phyloP scores from a whole-genome alignment of 2,888 invertebrate genomes.

The Pediacus dermestoides region DNA sequence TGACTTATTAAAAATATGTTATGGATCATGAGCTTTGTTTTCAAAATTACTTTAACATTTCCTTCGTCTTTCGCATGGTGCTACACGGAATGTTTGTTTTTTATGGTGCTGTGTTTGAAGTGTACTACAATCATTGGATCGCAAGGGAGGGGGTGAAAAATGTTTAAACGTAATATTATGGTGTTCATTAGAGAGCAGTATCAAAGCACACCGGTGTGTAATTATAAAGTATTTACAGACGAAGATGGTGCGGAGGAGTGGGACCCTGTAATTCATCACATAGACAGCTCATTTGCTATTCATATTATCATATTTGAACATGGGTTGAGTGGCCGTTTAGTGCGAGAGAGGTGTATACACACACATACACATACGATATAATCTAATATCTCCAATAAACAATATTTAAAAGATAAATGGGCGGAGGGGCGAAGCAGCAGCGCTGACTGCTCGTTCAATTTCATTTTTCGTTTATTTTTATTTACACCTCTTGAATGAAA shows the following conservation, averaged over 20 bases:
- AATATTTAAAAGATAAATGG: conserved; percentile 15
- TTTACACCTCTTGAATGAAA: conserved; percentile 6
- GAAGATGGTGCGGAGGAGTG: conserved; percentile 45
- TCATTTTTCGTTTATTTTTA: conserved; percentile 6
- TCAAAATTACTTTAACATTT: no score
- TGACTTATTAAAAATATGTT: no score
- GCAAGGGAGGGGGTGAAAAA: conserved; percentile 19
- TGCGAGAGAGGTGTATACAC: conserved; percentile 28
- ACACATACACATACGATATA: no score
- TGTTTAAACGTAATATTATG: conserved; percentile 42
- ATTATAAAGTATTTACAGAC: conserved; percentile 52
- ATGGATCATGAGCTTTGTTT: no score
- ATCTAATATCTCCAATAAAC: conserved; percentile 36
- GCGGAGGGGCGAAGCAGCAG: background rate
- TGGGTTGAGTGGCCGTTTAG: conserved; percentile 43
- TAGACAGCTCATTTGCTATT: conserved; percentile 50
- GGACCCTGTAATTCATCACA: conserved; percentile 49
- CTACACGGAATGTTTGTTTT: no score
- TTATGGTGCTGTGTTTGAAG: no score
- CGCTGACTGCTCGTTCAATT: no score
- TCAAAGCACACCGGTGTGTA: conserved; percentile 50
- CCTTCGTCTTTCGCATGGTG: no score
- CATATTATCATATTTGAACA: conserved; percentile 47
- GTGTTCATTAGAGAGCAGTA: conserved; percentile 46
- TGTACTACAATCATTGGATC: no score